These are phyloP conservation scores for Gryllus bimaculatus DNA, from an alignment of 1,140 invertebrate genomes.

Conservation along the genomic window DNA sequence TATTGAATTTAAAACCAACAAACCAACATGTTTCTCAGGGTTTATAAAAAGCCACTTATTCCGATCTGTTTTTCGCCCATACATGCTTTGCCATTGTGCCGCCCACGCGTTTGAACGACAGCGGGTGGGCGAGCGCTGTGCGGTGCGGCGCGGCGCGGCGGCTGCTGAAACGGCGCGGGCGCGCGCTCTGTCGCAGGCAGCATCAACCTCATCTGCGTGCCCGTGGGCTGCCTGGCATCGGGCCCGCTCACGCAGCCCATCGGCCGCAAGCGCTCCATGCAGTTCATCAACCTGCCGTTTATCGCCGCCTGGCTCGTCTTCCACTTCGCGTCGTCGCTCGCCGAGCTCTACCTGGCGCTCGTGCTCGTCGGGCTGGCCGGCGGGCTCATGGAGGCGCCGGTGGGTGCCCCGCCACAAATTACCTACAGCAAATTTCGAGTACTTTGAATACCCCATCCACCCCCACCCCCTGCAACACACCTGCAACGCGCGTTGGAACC, in stretches of 20 bases:
- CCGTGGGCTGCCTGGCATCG: constrained; percentile 61
- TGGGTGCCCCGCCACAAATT: too few species aligned
- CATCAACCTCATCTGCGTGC: constrained; percentile 64
- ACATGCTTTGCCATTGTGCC: too few species aligned
- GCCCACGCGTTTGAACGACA: too few species aligned
- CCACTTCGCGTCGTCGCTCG: constrained; percentile 46
- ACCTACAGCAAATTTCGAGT: too few species aligned
- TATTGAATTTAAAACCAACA: too few species aligned
- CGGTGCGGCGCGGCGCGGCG: neutral
- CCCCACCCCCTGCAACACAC: too few species aligned
- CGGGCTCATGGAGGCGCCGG: constrained; percentile 66
- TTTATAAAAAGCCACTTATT: too few species aligned
- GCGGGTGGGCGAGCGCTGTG: neutral
- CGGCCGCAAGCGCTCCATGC: constrained; percentile 59
- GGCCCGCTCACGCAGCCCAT: constrained; percentile 56
- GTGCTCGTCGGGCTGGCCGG: constrained; percentile 59
- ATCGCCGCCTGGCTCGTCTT: constrained; percentile 60
- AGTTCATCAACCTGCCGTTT: constrained; percentile 58
- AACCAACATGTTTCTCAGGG: too few species aligned
- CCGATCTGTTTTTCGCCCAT: too few species aligned
- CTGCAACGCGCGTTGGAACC: too few species aligned
- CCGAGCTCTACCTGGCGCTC: constrained; percentile 53
- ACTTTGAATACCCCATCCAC: too few species aligned
- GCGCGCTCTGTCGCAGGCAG: constrained; percentile 46
- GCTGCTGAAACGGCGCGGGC: neutral